Conservation (phyloP, 2,113 vertebrate species). For the Sphyrna mokarran region DNA sequence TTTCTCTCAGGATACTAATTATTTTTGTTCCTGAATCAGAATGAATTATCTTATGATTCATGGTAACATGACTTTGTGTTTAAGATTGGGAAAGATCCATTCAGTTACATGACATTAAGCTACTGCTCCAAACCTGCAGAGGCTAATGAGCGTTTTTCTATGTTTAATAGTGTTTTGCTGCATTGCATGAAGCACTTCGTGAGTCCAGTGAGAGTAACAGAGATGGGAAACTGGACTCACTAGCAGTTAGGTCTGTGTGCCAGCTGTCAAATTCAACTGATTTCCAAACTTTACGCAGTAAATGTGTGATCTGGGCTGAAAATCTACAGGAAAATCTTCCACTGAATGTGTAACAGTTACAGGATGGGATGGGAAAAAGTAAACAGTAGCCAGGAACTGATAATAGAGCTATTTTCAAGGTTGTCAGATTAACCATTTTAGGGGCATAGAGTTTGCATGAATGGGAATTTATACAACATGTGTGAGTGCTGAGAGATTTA, state of each 20-base stretch:
- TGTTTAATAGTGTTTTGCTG: neutral
- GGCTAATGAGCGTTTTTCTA: neutral
- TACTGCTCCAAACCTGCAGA: neutral
- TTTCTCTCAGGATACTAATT: neutral
- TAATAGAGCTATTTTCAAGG: neutral
- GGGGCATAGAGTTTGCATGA: neutral
- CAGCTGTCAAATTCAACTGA: slow-evolving; percentile 5
- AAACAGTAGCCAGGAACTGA: neutral
- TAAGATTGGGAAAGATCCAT: neutral
- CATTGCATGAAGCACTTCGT: neutral
- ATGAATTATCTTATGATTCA: neutral
- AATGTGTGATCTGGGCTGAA: neutral
- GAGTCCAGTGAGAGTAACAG: neutral
- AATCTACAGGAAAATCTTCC: neutral
- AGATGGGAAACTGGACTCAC: neutral
- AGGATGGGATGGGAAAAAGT: neutral
- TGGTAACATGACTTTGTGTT: neutral
- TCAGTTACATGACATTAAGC: neutral
- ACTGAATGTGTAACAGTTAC: neutral
- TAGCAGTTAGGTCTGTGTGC: neutral
- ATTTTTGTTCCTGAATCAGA: neutral
- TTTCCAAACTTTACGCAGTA: neutral
- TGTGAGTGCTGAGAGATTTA: neutral
- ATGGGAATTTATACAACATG: neutral
- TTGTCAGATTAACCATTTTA: neutral